These are phyloP conservation scores for Nowickia ferox DNA, from an alignment of 2,888 invertebrate genomes.

Conservation along the genomic window DNA sequence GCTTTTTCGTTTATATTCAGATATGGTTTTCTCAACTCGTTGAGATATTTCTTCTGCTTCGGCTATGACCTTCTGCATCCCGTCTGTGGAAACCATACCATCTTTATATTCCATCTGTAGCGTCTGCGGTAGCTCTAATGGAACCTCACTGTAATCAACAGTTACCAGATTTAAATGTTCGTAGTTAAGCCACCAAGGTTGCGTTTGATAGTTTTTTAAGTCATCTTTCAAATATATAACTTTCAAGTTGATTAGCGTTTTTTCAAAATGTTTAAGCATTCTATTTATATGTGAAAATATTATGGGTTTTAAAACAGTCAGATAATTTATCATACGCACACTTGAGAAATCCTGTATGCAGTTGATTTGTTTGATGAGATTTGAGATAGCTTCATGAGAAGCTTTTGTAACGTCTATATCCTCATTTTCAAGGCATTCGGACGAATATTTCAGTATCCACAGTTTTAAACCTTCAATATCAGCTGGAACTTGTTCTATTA, in stretches of 20 bases:
- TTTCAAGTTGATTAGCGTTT: constrained; percentile 12
- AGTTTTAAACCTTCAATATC: constrained; percentile 74
- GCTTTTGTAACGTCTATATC: constrained; percentile 74
- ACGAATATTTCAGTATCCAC: constrained; percentile 78
- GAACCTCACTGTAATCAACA: constrained; percentile 60
- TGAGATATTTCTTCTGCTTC: constrained; percentile 73
- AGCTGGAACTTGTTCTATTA: constrained; percentile 60
- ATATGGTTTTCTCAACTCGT: constrained; percentile 71
- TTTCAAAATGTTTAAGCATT: constrained; percentile 59
- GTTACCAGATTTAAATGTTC: constrained; percentile 73
- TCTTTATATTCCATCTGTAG: background rate
- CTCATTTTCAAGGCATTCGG: constrained; percentile 73
- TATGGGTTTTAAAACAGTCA: constrained; percentile 77
- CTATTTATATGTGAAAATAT: constrained; percentile 74
- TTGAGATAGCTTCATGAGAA: constrained; percentile 77
- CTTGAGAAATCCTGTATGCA: constrained; percentile 66
- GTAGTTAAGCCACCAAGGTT: constrained; percentile 79
- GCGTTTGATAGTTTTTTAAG: constrained; percentile 73
- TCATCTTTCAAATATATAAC: constrained; percentile 78
- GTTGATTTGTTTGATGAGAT: constrained; percentile 74
- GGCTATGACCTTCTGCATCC: constrained; percentile 71
- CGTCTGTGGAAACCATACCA: constrained; percentile 7
- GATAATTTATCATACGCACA: constrained; percentile 74
- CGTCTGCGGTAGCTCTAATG: background rate
- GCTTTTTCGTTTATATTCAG: constrained; percentile 58